Evolutionary conservation across 1,140 invertebrate species (phyloP), one percentile per base, ranked within the genome.

Genomic region (Dryas iulia): DNA sequence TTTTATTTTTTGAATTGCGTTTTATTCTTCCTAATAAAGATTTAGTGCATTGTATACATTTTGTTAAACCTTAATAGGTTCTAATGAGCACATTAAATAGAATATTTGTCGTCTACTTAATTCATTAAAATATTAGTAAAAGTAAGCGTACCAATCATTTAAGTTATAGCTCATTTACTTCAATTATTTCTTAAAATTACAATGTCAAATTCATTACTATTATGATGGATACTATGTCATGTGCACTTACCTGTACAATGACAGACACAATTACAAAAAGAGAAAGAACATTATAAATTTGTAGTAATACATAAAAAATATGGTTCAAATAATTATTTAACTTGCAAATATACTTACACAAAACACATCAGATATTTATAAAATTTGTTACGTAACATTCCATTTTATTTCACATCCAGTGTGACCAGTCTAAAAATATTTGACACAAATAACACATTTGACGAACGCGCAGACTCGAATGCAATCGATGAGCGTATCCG

Each of bases 401-500:
- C 12, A 12, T 54, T 10, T 11, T 2, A 12, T 54, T 5, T 25
- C 52, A 23, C 23, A 26, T 56, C 10, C 1, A 52, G 69, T 76
- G 67, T 78, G 70, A 71, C 78, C 68, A 73, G 52, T 26, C 5
- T 10, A 70, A 77, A 81, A 62, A 53, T 28, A 33, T 14, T 47
- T 73, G 30, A 66, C 58, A 30, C 14, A 12, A 31, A 59, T 59
- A 72, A 80, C 69, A 62, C 24, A 65, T 78, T 83, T 74, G 61
- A 76, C 76, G 74, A 87, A 83, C 72, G 78, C 72, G 64, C 78
- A 78, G 71, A 74, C 80, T 78, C 75, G 82, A 82, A 76, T 78
- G 77, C 80, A 91, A 91, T 91, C 89, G 89, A 91, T 91, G 89
- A 91, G 79, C 80, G 87, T 79, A 89, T 89, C 88, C 87, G 89